Evolutionary conservation across 2,113 vertebrate genomes (phyloP).

Genomic region (Centropus bengalensis): DNA sequence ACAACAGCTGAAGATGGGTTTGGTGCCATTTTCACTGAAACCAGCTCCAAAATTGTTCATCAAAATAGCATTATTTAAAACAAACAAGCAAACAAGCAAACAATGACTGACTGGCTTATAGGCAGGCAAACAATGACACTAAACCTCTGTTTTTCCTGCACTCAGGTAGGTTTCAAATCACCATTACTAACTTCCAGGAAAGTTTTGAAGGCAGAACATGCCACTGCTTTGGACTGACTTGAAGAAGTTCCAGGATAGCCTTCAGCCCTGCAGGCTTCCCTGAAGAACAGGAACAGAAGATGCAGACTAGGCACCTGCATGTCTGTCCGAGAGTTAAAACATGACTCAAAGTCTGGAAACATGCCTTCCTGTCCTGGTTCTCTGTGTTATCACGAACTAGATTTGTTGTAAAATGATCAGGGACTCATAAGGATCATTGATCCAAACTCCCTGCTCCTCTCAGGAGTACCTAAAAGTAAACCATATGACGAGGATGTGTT

Average conservation of each 20-base stretch:
- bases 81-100: neutral
- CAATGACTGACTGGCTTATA: neutral
- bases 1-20: neutral
- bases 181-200: neutral
- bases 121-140: neutral
- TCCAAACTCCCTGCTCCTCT: neutral
- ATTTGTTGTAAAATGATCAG: neutral
- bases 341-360: neutral
- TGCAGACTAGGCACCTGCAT: neutral
- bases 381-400: neutral
- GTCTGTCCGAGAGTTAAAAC: neutral
- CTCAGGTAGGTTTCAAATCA: neutral
- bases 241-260: neutral
- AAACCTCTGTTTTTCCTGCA: neutral
- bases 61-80: neutral
- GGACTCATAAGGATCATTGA: neutral
- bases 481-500: neutral
- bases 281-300: neutral
- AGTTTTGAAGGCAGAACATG: neutral
- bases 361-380: neutral
- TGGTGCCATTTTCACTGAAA: neutral
- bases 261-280: neutral
- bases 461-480: neutral
- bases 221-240: neutral
- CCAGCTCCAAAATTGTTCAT: neutral